Base-by-base conservation (phyloP, 2,113 vertebrate genomes). In the Pagrus major region DNA sequence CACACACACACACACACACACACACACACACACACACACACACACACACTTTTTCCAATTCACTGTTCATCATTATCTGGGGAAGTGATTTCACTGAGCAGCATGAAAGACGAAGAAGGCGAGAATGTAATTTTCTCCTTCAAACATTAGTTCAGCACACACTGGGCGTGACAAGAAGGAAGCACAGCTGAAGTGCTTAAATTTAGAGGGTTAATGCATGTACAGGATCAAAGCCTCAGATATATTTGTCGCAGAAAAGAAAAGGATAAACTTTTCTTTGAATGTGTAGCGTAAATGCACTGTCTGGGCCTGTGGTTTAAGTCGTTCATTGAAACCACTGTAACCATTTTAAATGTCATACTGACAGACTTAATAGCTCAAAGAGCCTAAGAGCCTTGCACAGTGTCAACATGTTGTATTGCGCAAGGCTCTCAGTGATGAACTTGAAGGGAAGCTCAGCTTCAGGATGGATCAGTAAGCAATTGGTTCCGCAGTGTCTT, bases 81-180 rank as follows among this genome's bases (percentile, higher is more conserved):
- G 27, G 77, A 83, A 71, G 52, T 35, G 44, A 72, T 85, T 89
- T 73, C 42, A 77, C 55, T 82, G 64, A 63, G 74, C 42, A 64
- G 58, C 52, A 73, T 79, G 76, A 85, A 84, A 88, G 69, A 66
- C 18, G n/a, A 39, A 76, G 67, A 76, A 44, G 41, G 31, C 35
- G 51, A 74, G 49, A 88, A 76, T 60, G 55, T 72, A 14, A 86
- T 88, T 91, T 92, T 86, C 81, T 85, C 77, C 74, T 75, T 80
- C 76, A 88, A 92, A 89, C 81, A 88, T 91, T 89, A 91, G 86
- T 80, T 88, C 65, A 44, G 70, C 0, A 0, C 68, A 81, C 55
- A n/a, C 81, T 74, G 66, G 51, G 47, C 66, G 25, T 64, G 71
- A 80, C 61, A 27, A 68, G 44, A 63, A 73, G 59, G 44, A 23